Evolutionary conservation across 2,113 vertebrate species (phyloP).

Genomic region (Semnornis frantzii): DNA sequence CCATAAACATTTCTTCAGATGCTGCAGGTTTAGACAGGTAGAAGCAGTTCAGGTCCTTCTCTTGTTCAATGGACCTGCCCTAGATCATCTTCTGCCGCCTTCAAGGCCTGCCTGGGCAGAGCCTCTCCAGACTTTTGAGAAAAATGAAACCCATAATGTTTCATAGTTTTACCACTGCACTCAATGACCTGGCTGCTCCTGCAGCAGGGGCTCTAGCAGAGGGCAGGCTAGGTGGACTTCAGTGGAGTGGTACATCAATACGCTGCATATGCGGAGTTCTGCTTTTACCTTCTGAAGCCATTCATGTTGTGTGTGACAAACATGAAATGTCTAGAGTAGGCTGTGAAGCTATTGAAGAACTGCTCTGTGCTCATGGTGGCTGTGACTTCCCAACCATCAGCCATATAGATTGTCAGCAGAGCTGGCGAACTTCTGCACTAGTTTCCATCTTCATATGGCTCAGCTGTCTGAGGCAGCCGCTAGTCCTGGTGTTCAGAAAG

Average conservation of each 20-base stretch:
- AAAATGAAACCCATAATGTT: background rate
- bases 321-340: background rate
- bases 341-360: background rate
- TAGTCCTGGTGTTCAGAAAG: background rate
- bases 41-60: background rate
- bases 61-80: background rate
- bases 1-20: background rate
- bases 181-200: background rate
- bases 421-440: background rate
- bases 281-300: background rate
- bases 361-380: background rate
- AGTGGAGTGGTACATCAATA: background rate
- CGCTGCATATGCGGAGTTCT: background rate
- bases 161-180: background rate
- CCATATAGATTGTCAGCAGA: background rate
- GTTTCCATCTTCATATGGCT: background rate
- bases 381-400: background rate
- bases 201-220: background rate
- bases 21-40: background rate
- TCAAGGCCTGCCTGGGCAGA: background rate
- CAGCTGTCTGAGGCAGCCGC: background rate
- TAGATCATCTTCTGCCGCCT: background rate
- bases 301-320: background rate
- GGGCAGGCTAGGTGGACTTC: background rate
- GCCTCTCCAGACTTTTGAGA: background rate